These are phyloP conservation scores for Propithecus perrieri DNA, from an alignment of 2,797 vertebrate species.

Conservation along the genomic window DNA sequence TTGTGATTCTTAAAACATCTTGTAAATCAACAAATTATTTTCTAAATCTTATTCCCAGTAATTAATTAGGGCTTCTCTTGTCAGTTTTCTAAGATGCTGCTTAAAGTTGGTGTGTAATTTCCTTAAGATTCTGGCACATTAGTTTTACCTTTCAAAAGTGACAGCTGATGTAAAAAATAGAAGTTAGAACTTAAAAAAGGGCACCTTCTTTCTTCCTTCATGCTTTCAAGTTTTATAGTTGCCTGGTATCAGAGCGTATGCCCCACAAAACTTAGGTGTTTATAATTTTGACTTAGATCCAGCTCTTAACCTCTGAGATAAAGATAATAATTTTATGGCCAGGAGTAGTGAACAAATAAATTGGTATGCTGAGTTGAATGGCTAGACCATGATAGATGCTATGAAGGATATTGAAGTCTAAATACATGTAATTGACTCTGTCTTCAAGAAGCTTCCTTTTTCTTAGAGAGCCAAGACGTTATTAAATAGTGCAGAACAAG, in stretches of 20 bases:
- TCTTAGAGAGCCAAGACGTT: background rate
- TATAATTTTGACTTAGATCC: background rate
- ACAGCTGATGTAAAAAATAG: background rate
- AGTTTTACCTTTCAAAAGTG: background rate
- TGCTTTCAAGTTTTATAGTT: background rate
- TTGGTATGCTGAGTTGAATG: background rate
- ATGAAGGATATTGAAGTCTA: background rate
- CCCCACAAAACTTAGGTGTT: background rate
- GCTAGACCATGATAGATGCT: background rate
- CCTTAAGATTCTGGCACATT: background rate
- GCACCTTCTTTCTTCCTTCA: background rate
- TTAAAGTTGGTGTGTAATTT: constrained; percentile 24
- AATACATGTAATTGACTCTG: background rate
- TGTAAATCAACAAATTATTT: background rate
- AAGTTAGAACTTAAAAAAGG: constrained; percentile 1
- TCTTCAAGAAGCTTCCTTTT: background rate
- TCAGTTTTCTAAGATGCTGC: background rate
- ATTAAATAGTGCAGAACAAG: background rate
- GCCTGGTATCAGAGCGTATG: background rate
- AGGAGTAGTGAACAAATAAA: background rate
- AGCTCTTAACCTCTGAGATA: background rate
- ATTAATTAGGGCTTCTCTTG: background rate
- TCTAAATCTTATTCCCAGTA: background rate
- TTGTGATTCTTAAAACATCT: constrained; percentile 6
- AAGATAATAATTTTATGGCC: background rate